Evolutionary conservation across 92 coral and sea anemone genomes (phyloP), one percentile per base, ranked within the genome.

Genomic region (Siderastrea siderea): DNA sequence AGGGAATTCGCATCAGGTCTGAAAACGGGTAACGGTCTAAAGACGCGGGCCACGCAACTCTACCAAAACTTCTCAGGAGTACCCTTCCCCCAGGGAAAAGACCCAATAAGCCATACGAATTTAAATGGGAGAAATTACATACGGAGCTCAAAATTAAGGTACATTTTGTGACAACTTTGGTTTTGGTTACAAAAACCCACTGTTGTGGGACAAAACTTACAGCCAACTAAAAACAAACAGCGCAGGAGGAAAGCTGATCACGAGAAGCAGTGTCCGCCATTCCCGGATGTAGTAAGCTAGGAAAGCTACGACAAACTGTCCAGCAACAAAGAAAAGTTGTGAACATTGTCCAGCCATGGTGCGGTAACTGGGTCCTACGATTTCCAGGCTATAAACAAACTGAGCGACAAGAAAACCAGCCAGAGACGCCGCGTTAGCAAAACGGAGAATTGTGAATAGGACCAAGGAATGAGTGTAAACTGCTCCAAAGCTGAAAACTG

Each of bases 381-480:
- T 61, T 79, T 93, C 95, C 93, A 93, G 73, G 78, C 52, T 26
- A 63, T 88, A 89, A 69, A 94, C 98, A 61, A 90, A 94, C 9
- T 94, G 96, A 19, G 87, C 89, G 19, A 89, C 75, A 70, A 86
- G 73, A 45, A 87, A 87, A 38, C 98, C 98, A 48, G 91, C 90
- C 65, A 88, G 44, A 44, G 90, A 93, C 8, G 86, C 91, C 1
- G 90, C 98, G 38, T 95, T 86, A 64, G 78, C 77, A 74, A 92
- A 90, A 45, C 98, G 98, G 26, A 92, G 86, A 10, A 92, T 8
- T 66, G 94, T 82, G 82, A 94, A 94, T 46, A 94, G 89, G 13
- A 93, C 88, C 43, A 94, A 90, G 16, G 95, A 94, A 47, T 92
- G 93, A 13, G 95, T 85, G 58, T 91, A 77, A 16, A 77, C 95